Evolutionary conservation across 2,888 invertebrate genomes (phyloP).

Genomic region (Chrysotoxum bicinctum): DNA sequence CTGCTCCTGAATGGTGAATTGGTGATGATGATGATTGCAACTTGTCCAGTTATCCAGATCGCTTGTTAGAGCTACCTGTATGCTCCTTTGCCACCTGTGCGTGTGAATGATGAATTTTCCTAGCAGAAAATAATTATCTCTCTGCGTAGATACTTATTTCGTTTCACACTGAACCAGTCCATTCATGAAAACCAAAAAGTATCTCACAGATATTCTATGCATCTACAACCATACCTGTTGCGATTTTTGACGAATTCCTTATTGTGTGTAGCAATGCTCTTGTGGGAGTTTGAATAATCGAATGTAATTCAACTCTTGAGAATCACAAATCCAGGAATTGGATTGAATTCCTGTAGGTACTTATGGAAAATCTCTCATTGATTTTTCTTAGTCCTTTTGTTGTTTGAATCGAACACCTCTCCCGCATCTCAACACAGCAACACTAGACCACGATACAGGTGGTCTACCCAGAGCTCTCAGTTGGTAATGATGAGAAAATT

Average conservation of each 20-base stretch:
- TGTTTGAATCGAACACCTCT: constrained; percentile 39
- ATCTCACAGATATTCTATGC: constrained; percentile 56
- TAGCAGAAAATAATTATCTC: constrained; percentile 10
- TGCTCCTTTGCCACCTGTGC: constrained; percentile 58
- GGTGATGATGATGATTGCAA: constrained; percentile 48
- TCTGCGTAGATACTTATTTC: no score
- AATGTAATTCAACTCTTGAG: constrained; percentile 67
- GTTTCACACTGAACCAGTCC: constrained; percentile 53
- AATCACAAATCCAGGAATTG: constrained; percentile 50
- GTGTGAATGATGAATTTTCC: constrained; percentile 63
- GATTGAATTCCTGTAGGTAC: constrained; percentile 30
- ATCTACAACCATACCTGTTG: constrained; percentile 44
- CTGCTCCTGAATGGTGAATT: constrained; percentile 28
- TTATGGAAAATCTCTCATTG: constrained; percentile 35
- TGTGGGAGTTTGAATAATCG: constrained; percentile 63
- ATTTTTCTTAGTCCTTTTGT: constrained; percentile 27
- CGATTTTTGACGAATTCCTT: constrained; percentile 57
- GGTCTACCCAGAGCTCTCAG: constrained; percentile 25
- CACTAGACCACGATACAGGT: constrained; percentile 51
- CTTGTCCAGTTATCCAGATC: constrained; percentile 66
- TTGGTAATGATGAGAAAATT: constrained; percentile 63
- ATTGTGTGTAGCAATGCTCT: not conserved
- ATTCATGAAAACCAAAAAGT: constrained; percentile 61
- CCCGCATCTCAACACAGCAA: constrained; percentile 34
- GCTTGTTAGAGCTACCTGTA: constrained; percentile 57